Evolutionary conservation across 2,113 vertebrate species (phyloP).

Genomic region (Crotalus horridus): DNA sequence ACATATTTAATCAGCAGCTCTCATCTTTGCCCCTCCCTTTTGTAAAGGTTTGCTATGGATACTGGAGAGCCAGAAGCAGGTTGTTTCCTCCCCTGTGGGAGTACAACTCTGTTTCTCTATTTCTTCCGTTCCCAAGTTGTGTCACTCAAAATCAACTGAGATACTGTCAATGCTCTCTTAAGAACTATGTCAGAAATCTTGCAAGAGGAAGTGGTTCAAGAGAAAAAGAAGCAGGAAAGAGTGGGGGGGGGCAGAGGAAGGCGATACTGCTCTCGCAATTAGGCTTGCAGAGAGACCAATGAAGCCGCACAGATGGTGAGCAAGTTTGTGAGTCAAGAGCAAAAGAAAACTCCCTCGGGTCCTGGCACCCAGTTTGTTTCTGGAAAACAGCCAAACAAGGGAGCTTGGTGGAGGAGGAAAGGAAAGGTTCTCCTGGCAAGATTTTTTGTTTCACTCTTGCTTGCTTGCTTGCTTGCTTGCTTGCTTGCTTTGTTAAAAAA

Average conservation of each 20-base stretch:
- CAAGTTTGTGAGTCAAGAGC: conserved; percentile 51
- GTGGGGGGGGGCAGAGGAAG: conserved; percentile 44
- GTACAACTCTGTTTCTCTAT: background rate
- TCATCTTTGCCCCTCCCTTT: background rate
- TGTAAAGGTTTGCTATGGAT: background rate
- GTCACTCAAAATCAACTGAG: conserved; percentile 7
- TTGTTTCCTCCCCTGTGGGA: background rate
- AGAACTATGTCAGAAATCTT: conserved; percentile 46
- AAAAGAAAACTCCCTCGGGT: background rate
- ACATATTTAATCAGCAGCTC: background rate
- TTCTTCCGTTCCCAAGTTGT: background rate
- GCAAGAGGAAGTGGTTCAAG: conserved; percentile 83
- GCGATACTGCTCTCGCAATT: conserved; percentile 48
- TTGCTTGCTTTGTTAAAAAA: background rate
- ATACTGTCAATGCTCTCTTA: background rate
- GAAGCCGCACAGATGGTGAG: conserved; percentile 68
- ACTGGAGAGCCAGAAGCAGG: background rate
- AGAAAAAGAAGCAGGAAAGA: conserved; percentile 73
- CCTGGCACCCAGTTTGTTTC: conserved; percentile 36
- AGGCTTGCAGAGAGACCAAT: conserved; percentile 62
- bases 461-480: background rate
- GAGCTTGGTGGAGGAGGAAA: conserved; percentile 29
- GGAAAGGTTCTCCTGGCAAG: conserved; percentile 41
- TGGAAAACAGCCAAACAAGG: conserved; percentile 33
- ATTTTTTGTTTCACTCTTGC: conserved; percentile 11